These are phyloP conservation scores for Ceyx melanurus DNA, from an alignment of 2,113 vertebrate species.

Conservation along the genomic window DNA sequence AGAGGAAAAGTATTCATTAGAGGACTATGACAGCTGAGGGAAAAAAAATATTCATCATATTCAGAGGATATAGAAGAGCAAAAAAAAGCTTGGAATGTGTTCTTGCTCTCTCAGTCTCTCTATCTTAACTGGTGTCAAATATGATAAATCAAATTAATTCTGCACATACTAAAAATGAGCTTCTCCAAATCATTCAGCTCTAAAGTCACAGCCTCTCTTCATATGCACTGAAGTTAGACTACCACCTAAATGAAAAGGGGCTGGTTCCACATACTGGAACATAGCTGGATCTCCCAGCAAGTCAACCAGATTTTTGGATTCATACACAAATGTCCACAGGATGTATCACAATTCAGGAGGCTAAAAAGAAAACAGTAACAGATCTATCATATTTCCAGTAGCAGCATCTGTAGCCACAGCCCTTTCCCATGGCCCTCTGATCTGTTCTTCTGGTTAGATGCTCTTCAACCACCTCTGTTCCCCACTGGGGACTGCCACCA, in stretches of 20 bases:
- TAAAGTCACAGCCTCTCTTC: background rate
- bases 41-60: conserved; percentile 32
- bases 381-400: too few species aligned
- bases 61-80: background rate
- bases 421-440: background rate
- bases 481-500: rapidly evolving
- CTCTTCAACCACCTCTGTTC: rapidly evolving
- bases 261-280: background rate
- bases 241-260: background rate
- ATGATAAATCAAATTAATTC: conserved; percentile 56
- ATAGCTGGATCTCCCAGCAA: background rate
- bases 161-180: background rate
- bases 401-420: background rate
- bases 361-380: background rate
- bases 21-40: conserved; percentile 23
- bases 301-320: background rate
- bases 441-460: background rate
- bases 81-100: conserved; percentile 44
- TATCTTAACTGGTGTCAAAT: conserved; percentile 41
- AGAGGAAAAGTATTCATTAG: conserved; percentile 41
- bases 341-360: rapidly evolving
- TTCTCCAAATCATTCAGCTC: conserved; percentile 24
- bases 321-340: background rate
- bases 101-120: conserved; percentile 38
- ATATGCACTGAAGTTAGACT: background rate